Conservation (phyloP, 1,140 invertebrate genomes). For the Drosophila murphyi region DNA sequence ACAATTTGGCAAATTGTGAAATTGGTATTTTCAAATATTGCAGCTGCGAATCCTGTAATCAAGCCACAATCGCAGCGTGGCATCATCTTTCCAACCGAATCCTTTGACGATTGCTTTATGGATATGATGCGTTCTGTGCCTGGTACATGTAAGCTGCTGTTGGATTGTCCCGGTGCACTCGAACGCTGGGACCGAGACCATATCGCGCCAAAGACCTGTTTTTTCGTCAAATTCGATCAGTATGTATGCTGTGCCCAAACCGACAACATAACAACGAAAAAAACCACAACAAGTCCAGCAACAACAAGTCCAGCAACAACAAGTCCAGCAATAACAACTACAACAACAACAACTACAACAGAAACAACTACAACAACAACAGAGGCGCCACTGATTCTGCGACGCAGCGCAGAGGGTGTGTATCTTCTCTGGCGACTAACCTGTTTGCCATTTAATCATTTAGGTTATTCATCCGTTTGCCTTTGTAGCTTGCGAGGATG, state of each 20-base stretch:
- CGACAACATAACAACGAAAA: constrained; percentile 2
- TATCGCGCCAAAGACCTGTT: constrained; percentile 70
- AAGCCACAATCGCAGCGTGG: constrained; percentile 56
- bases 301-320: not conserved
- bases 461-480: no score
- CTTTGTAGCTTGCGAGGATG: constrained; percentile 47
- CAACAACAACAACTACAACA: not conserved
- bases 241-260: constrained; percentile 65
- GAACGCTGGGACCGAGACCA: constrained; percentile 49
- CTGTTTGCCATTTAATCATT: not conserved
- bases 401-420: constrained; percentile 56
- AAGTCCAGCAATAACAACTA: not conserved
- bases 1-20: not conserved
- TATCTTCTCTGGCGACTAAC: not conserved
- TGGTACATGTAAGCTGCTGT: constrained; percentile 61
- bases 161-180: constrained; percentile 63
- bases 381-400: constrained; percentile 9
- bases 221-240: constrained; percentile 76
- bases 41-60: constrained; percentile 49
- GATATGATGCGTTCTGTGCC: constrained; percentile 37
- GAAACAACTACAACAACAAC: constrained; percentile 4
- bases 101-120: constrained; percentile 64
- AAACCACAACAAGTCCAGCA: not conserved
- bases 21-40: not conserved
- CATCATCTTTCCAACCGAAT: constrained; percentile 73